A percentile compares a stretch with the other conserved stretches of the same genome.
Evolutionary conservation across 2,113 vertebrate genomes (phyloP).

Genomic region (Gadus macrocephalus): DNA sequence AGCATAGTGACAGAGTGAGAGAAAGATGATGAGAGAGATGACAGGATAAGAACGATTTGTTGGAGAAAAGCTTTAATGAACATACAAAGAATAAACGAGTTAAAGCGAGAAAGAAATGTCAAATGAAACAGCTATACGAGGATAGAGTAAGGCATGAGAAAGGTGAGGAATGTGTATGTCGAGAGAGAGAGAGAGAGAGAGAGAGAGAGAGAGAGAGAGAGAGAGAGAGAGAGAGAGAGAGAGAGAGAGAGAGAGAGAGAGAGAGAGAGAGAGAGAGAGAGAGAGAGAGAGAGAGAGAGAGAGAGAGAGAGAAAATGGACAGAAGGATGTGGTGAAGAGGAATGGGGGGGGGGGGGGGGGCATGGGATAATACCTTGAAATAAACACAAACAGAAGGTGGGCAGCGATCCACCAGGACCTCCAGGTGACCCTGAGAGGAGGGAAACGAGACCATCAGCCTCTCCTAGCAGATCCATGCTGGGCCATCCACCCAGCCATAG

Average conservation of each 20-base stretch:
- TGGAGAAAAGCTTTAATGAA: too few relatives aligned
- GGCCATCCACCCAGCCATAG: too few relatives aligned
- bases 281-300: not conserved
- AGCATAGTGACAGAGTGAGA: not conserved
- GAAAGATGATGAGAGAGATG: not conserved
- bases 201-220: not conserved
- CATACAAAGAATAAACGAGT: too few relatives aligned
- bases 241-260: not conserved
- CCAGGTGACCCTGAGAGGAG: conserved; percentile 2
- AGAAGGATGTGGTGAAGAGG: not conserved
- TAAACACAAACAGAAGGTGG: conserved; percentile 16
- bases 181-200: too few relatives aligned
- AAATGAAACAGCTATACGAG: too few relatives aligned
- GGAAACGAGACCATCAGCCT: too few relatives aligned
- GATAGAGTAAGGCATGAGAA: too few relatives aligned
- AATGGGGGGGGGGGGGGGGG: not conserved
- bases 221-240: not conserved
- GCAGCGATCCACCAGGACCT: not conserved
- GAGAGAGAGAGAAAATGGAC: not conserved
- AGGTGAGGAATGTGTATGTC: not conserved
- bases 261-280: not conserved
- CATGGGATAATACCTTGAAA: not conserved
- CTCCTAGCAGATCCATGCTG: too few relatives aligned
- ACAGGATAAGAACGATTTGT: too few relatives aligned
- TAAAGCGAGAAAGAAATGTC: not conserved